Evolutionary conservation across 2,888 invertebrate species (phyloP), one percentile per base, ranked within the genome.

Genomic region (Apodemia zela): DNA sequence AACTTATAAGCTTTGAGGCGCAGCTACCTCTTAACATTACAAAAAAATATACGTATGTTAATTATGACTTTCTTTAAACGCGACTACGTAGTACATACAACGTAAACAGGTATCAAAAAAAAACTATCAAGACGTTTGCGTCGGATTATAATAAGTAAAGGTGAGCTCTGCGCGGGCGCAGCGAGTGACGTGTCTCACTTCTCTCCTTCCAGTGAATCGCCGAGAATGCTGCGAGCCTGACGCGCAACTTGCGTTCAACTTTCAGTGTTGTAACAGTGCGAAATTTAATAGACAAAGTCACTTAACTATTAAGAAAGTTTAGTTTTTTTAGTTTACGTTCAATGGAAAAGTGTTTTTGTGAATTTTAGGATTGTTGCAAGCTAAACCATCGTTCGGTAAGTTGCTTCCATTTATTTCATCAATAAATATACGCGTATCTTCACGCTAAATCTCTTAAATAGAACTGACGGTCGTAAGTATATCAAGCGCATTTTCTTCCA

Each of bases 141-240:
- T 73, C 78, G 67, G 51, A 62, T 72, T 79, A 79, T 61, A 79
- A 67, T 72, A 82, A 81, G 86, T 84, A 89, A 89, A 89, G 89
- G 89, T 89, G 85, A 88, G 85, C 76, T 76, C 78, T 77, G 85
- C 87, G 82, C 87, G 82, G 81, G 87, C 87, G 88, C 87, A 84
- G 78, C 81, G 73, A 77, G 84, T 87, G 89, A 88, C 89, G 89
- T 89, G 88, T 89, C 69, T 67, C 70, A 68, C 77, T 82, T 82
- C 85, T 82, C 33, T 33, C 33, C 82, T 82, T 82, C 77, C 79
- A 90, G 90, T 89, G 76, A 82, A 79, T 83, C 86, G 87, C 84
- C 84, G 78, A 76, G 79, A 76, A 76, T 79, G 75, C 78, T 71
- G 74, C 70, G 59, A 69, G 67, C 71, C 73, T 72, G 70, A 80